phyloP scores from a whole-genome alignment of 2,113 vertebrate species.

The Platichthys stellatus region DNA sequence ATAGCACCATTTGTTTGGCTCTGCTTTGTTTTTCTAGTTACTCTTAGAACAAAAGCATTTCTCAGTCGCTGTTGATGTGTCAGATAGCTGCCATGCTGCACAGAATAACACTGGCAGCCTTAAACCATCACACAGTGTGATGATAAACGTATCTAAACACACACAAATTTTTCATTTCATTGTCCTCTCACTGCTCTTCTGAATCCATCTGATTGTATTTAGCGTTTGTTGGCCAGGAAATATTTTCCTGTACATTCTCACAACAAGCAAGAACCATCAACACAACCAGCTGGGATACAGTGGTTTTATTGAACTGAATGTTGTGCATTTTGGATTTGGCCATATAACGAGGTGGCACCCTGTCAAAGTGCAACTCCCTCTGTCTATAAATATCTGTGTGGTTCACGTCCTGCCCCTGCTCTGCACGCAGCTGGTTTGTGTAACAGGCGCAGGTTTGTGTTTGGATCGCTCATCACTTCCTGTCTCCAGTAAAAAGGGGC shows the following conservation, averaged over 20 bases:
- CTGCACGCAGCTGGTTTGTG: constrained; percentile 57
- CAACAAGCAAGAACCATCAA: neutral
- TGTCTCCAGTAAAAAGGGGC: constrained; percentile 56
- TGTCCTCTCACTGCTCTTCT: neutral
- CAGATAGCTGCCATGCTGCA: neutral
- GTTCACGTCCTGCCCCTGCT: constrained; percentile 53
- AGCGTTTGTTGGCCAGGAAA: neutral
- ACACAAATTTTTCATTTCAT: too few relatives aligned
- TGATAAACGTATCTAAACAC: neutral
- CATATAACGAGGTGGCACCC: constrained; percentile 54
- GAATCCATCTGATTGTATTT: neutral
- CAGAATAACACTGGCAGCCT: too few relatives aligned
- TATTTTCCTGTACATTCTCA: constrained; percentile 1
- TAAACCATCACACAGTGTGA: too few relatives aligned
- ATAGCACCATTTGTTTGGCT: constrained; percentile 52
- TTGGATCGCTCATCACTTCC: constrained; percentile 57
- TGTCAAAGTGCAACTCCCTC: constrained; percentile 60
- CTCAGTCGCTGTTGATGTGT: constrained; percentile 52
- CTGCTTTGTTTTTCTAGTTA: constrained; percentile 54
- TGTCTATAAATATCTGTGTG: constrained; percentile 72
- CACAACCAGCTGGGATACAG: constrained; percentile 9
- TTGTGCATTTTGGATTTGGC: constrained; percentile 29
- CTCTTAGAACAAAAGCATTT: constrained; percentile 56
- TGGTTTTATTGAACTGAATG: constrained; percentile 22
- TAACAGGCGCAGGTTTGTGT: constrained; percentile 65